A percentile compares a stretch with the other conserved stretches of the same genome.
phyloP scores from a whole-genome alignment of 2,797 vertebrate genomes.

The Schizothorax lantsangensis region DNA sequence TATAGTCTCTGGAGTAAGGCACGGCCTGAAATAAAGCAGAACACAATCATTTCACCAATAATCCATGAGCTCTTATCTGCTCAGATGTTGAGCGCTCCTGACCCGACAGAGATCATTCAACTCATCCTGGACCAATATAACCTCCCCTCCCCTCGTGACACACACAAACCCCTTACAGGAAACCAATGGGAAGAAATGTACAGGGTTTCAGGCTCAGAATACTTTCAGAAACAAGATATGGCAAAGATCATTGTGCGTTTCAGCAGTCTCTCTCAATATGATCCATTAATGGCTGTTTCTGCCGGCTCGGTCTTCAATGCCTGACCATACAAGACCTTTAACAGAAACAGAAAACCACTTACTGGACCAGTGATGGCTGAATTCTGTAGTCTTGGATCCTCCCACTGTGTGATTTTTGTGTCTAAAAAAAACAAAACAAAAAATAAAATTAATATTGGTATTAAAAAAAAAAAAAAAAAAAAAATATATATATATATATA shows the following conservation, averaged over 20 bases:
- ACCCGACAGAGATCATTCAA: conserved; percentile 9
- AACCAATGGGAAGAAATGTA: neutral
- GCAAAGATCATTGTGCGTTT: neutral
- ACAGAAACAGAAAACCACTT: conserved; percentile 63
- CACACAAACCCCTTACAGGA: conserved; percentile 13
- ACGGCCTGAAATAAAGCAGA: conserved; percentile 83
- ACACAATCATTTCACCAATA: neutral
- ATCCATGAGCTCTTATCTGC: neutral
- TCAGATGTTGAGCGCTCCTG: neutral
- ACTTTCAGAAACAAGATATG: conserved; percentile 14
- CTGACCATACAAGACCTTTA: neutral
- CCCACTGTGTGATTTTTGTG: conserved; percentile 95
- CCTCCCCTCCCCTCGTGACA: neutral
- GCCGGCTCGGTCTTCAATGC: neutral
- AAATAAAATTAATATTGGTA: no score
- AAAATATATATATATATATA: no score
- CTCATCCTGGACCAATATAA: conserved; percentile 19
- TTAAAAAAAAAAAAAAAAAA: neutral
- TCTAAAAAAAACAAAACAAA: conserved; percentile 72
- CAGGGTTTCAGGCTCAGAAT: conserved; percentile 27
- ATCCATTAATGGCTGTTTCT: conserved; percentile 8
- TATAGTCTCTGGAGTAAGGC: conserved; percentile 99
- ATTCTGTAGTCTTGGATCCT: conserved; percentile 93
- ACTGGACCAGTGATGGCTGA: conserved; percentile 94
- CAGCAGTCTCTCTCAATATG: neutral